Base-by-base conservation (phyloP, 2,113 vertebrate species). In the Cavia aperea region DNA sequence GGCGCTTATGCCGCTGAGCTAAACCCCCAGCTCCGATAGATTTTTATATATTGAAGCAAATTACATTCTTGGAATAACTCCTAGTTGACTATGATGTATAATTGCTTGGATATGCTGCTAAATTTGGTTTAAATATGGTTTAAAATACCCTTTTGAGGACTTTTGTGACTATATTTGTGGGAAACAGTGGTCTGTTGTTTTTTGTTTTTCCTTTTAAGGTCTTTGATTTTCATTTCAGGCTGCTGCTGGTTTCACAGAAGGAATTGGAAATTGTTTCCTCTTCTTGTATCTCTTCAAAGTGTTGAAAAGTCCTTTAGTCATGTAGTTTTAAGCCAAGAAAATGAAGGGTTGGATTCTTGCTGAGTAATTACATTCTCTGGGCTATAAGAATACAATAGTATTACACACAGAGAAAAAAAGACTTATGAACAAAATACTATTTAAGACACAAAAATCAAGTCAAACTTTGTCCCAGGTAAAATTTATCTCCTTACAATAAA, bases 381-480 rank as follows among this genome's bases (percentile, higher is more conserved):
- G 4, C 79, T 90, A 62, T 88, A 81, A 86, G 18, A 82, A 83
- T 73, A 60, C 8, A 65, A 90, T 51, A 39, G 46, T 11, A 88
- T 63, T 54, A 79, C 21, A 81, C 12, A 36, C 21, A 79, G 81
- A 87, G 31, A 86, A 58, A 87, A 81, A 81, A 86, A 51, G 39
- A 82, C 24, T 91, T 85, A 62, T 49, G 14, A 81, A 94, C 14
- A 89, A 92, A 63, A 31, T 86, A 92, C 77, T 86, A 86, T 86
- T 78, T 91, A 88, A 90, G 90, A 88, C 56, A 95, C 46, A 94
- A 81, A 92, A 72, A 78, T 79, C 68, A 91, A 96, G 39, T 10
- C 56, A 84, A 58, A 15, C 87, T 92, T 91, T 90, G 24, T 86
- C 7, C 46, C 7, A n/a, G 63, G 81, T 84, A 90, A 91, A 89